Base-by-base conservation (phyloP, 2,113 vertebrate genomes). In the Pedetes capensis region DNA sequence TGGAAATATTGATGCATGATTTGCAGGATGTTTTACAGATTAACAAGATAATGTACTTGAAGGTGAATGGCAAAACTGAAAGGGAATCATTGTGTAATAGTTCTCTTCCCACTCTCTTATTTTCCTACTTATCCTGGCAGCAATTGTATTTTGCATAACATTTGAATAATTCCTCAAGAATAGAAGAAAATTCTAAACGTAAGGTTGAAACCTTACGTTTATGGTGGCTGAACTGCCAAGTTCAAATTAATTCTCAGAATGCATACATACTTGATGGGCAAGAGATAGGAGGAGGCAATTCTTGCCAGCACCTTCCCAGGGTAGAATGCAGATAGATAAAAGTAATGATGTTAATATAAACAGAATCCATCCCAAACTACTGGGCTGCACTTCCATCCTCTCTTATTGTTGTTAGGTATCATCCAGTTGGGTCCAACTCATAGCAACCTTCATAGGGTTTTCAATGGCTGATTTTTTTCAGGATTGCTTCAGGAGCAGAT, bases 211-310 rank as follows among this genome's bases (percentile, higher is more conserved):
- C 34, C 13, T 80, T 32, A 88, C 57, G 42, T 66, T 93, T 72
- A 42, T 66, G 68, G 39, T 71, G 29, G 16, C 20, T 93, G 47
- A 86, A 5, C n/a, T 80, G 42, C 4, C 32, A 64, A 8, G 12
- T 75, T 87, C n/a, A 75, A 79, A 87, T 79, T 72, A 17, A 91
- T 85, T 37, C 57, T 88, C 72, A 37, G 68, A 87, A 55, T 83
- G 22, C 20, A 20, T 51, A 8, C 9, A 37, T 79, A 42, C 12
- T 59, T 49, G 84, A 80, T 18, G 94, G 8, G 25, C n/a, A 44
- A 89, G 39, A 55, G 12, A 75, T 7, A 59, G 39, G 55, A 81
- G 68, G 23, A 8, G 11, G 6, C 6, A 42, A 5, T 47, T 23
- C 39, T 20, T 44, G 7, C 17, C 11, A 49, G 59, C 5, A 44